Evolutionary conservation across 2,113 vertebrate genomes (phyloP), one percentile per base, ranked within the genome.

Genomic region (Phasianus colchicus): DNA sequence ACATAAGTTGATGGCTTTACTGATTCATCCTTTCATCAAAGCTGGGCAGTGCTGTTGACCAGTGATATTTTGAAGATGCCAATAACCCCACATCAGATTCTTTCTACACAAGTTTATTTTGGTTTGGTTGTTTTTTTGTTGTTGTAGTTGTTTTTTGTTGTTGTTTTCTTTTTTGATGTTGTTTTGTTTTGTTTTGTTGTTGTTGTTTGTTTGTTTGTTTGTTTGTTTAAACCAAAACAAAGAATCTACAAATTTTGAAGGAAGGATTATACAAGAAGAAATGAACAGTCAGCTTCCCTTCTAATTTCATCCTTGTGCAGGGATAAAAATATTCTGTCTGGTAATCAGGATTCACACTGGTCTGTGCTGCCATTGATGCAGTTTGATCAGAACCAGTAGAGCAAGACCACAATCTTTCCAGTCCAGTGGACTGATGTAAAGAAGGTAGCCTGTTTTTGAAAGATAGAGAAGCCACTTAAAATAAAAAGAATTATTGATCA

Each of bases 121-220:
- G 16, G 30, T 3, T 48, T 54, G 25, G 13, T 15, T 52, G 24
- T 8, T 3, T 47, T 58, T 86, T 38, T 36, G 36, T 36, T 36
- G 36, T 36, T 36, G 36, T 36, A 8, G 36, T 36, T 36, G 36
- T 36, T 36, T 36, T 36, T 36, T 38, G 38, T 38, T 38, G 38
- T 38, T 38, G 38, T 38, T 38, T n/a, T n/a, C n/a, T n/a, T n/a
- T n/a, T n/a, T n/a, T n/a, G n/a, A n/a, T n/a, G 36, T 36, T 36
- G 36, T 36, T 36, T 36, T 36, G n/a, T n/a, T n/a, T 36, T 38
- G 38, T 38, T 38, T 38, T 38, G 38, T 38, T 38, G 38, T 38
- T 38, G 38, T 38, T 38, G 38, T 52, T 57, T 6, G 6, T 73
- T 14, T 3, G 2, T 0, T 0, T 30, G 71, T 70, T 64, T 3